Evolutionary conservation across 2,888 invertebrate genomes (phyloP).

Genomic region (Phanerotoma sp.): DNA sequence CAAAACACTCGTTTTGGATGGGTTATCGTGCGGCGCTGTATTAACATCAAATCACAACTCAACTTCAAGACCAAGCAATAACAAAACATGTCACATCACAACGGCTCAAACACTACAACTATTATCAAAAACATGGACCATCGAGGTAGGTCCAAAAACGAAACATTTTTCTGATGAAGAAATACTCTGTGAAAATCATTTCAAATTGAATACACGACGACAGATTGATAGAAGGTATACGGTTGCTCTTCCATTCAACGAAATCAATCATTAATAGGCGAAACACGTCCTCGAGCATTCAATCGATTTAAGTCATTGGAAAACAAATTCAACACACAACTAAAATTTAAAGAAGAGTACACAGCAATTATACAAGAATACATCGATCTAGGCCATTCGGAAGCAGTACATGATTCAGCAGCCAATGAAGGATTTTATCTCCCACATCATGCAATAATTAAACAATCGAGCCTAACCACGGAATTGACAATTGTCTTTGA

Average conservation of each 20-base stretch:
- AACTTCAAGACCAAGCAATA: background rate
- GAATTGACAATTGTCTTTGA: slow-evolving; percentile 21
- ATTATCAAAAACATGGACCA: background rate
- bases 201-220: background rate
- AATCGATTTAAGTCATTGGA: slow-evolving; percentile 19
- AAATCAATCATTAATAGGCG: slow-evolving; percentile 1
- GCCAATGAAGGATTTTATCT: slow-evolving; percentile 20
- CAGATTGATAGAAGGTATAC: slow-evolving; percentile 16
- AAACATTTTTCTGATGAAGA: slow-evolving; percentile 2
- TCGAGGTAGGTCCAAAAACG: background rate
- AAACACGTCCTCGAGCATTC: slow-evolving; percentile 12
- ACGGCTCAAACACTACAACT: background rate
- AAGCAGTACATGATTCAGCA: background rate
- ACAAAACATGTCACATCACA: background rate
- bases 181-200: slow-evolving; percentile 19
- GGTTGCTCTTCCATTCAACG: slow-evolving; percentile 26
- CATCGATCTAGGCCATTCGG: slow-evolving; percentile 15
- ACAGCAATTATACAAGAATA: slow-evolving; percentile 20
- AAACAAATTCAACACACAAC: slow-evolving; percentile 15
- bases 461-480: slow-evolving; percentile 15
- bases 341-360: slow-evolving; percentile 15
- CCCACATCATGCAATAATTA: slow-evolving; percentile 31
- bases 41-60: background rate
- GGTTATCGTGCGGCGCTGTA: slow-evolving; percentile 17
- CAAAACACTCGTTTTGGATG: slow-evolving; percentile 24